Conservation (phyloP, 2,113 vertebrate genomes). For the Rhinichthys klamathensis region DNA sequence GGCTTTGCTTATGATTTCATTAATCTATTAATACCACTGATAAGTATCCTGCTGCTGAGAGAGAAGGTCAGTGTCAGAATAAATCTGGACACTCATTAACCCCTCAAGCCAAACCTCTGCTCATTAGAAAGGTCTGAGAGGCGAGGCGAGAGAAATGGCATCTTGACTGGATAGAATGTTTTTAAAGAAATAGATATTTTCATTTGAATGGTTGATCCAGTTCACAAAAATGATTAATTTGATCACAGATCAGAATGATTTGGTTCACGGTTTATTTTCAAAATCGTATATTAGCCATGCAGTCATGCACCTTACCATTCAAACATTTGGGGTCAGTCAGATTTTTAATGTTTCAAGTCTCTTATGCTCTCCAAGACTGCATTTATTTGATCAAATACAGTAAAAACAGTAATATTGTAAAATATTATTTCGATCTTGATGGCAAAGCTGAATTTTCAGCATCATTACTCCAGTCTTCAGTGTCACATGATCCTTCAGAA, state of each 20-base stretch:
- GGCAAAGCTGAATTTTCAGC: neutral
- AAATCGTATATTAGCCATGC: neutral
- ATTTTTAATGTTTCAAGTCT: too few relatives aligned
- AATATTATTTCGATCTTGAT: neutral
- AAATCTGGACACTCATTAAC: slow-evolving; percentile 82
- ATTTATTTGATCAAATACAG: neutral
- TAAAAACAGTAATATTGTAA: neutral
- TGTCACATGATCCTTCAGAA: neutral
- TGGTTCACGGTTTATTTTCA: too few relatives aligned
- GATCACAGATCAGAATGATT: too few relatives aligned
- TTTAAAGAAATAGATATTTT: slow-evolving; percentile 1
- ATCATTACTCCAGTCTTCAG: neutral
- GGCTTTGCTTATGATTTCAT: slow-evolving; percentile 85
- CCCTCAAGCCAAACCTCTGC: slow-evolving; percentile 58
- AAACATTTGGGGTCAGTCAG: neutral
- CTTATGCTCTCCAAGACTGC: neutral
- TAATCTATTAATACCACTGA: slow-evolving; percentile 87
- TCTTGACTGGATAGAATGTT: neutral
- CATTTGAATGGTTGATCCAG: neutral
- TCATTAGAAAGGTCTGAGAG: slow-evolving; percentile 28
- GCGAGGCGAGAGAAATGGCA: neutral
- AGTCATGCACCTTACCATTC: neutral
- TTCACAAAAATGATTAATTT: neutral
- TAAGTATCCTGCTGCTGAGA: slow-evolving; percentile 80
- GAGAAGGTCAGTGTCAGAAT: slow-evolving; percentile 83